Conservation (phyloP, 2,888 invertebrate species). For the Aphodius granarius region DNA sequence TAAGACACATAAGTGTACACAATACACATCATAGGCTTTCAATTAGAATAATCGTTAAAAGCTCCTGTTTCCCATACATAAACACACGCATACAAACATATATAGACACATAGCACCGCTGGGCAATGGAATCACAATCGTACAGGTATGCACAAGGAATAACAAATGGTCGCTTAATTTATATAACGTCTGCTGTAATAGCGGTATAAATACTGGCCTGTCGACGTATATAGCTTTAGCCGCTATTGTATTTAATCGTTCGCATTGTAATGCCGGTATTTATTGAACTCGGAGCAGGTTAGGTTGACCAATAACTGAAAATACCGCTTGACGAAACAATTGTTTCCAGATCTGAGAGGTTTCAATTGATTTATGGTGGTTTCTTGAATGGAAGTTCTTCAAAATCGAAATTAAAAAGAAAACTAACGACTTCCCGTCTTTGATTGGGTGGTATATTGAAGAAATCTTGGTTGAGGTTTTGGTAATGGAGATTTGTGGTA, state of each 20-base stretch:
- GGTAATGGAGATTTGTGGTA: neutral
- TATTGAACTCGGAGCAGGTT: neutral
- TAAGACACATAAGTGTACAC: neutral
- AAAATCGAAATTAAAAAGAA: too few relatives aligned
- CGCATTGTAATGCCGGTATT: conserved; percentile 9
- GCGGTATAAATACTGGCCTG: conserved; percentile 7
- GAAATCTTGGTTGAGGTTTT: too few relatives aligned
- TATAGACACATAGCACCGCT: neutral
- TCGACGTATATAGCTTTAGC: conserved; percentile 7
- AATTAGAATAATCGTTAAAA: neutral
- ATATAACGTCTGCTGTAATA: conserved; percentile 6
- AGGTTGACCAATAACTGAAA: neutral
- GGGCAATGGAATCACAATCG: neutral
- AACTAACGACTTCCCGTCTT: neutral
- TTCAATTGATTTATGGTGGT: neutral
- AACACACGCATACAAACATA: neutral
- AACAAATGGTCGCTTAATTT: conserved; percentile 3
- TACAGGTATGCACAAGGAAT: neutral
- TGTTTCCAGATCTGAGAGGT: neutral
- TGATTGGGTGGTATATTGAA: too few relatives aligned
- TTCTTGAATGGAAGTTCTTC: neutral
- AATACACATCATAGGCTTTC: neutral
- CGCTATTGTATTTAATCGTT: conserved; percentile 14
- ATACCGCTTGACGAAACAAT: neutral
- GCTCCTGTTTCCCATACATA: neutral